These are phyloP conservation scores for Leptobrachium ailaonicum DNA, from an alignment of 2,113 vertebrate species.

Conservation along the genomic window DNA sequence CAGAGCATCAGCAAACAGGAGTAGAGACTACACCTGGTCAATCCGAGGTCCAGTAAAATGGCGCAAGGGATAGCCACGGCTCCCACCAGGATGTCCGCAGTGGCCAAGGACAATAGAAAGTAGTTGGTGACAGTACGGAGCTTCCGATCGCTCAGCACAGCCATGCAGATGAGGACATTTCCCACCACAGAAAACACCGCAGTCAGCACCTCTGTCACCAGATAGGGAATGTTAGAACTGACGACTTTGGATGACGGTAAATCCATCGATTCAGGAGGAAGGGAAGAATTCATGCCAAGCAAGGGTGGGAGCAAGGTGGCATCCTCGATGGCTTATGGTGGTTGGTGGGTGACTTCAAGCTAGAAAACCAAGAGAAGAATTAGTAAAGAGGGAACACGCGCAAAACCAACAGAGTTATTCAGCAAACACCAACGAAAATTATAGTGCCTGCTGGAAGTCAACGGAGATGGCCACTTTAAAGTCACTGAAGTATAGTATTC, in stretches of 20 bases:
- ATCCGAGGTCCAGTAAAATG: slow-evolving; percentile 29
- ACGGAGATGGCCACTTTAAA: too few species aligned
- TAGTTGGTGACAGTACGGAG: slow-evolving; percentile 50
- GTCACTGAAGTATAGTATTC: too few species aligned
- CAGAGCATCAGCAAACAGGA: slow-evolving; percentile 53
- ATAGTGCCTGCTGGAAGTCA: too few species aligned
- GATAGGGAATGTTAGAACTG: slow-evolving; percentile 4
- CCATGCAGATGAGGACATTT: slow-evolving; percentile 47
- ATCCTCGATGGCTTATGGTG: neutral
- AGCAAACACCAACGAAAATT: too few species aligned
- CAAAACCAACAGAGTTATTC: too few species aligned
- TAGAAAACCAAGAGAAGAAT: neutral
- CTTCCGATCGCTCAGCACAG: slow-evolving; percentile 38
- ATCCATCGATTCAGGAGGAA: neutral
- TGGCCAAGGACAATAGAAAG: slow-evolving; percentile 52
- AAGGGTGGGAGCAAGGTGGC: neutral
- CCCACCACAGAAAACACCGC: slow-evolving; percentile 45
- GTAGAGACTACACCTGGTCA: slow-evolving; percentile 12
- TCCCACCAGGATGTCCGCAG: slow-evolving; percentile 51
- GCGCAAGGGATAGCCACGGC: slow-evolving; percentile 53
- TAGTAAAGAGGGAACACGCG: neutral
- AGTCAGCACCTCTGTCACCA: slow-evolving; percentile 24
- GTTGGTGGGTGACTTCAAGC: neutral
- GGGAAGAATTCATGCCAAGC: slow-evolving; percentile 1
- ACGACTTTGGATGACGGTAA: neutral